phyloP scores from a whole-genome alignment of 1,140 invertebrate genomes.

The Drosophila kikkawai region DNA sequence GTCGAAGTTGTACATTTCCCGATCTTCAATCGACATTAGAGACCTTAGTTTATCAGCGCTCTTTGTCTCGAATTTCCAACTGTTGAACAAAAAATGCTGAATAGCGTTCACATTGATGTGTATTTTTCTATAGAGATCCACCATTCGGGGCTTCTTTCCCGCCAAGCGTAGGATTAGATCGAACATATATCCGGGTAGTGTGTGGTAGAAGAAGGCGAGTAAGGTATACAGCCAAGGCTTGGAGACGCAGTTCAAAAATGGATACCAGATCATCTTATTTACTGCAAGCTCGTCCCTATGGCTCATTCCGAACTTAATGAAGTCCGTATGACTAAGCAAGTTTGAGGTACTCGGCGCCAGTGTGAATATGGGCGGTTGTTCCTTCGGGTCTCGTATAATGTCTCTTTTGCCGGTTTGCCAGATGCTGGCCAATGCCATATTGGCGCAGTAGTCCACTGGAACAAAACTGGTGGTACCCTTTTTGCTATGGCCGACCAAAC shows the following conservation, averaged over 20 bases:
- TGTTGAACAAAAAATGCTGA: constrained; percentile 88
- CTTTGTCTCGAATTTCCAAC: constrained; percentile 89
- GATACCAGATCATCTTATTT: constrained; percentile 85
- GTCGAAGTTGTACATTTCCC: constrained; percentile 88
- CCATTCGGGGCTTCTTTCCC: constrained; percentile 85
- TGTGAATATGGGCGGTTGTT: constrained; percentile 88
- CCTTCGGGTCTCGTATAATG: neutral
- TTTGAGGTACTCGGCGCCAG: constrained; percentile 88
- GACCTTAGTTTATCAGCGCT: constrained; percentile 88
- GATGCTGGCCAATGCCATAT: constrained; percentile 89
- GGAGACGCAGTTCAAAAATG: constrained; percentile 77
- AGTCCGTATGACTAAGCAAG: constrained; percentile 87
- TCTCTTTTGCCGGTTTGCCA: constrained; percentile 87
- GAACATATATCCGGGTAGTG: constrained; percentile 86
- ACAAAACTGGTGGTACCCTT: constrained; percentile 86
- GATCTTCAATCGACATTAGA: constrained; percentile 87
- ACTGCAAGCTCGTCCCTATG: constrained; percentile 71
- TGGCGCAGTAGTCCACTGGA: constrained; percentile 92
- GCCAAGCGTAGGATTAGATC: constrained; percentile 85
- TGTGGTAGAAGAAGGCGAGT: constrained; percentile 86
- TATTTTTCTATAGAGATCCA: constrained; percentile 89
- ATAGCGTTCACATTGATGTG: constrained; percentile 88
- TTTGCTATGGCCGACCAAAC: constrained; percentile 87
- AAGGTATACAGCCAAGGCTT: constrained; percentile 83
- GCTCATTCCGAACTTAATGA: constrained; percentile 63